Percentiles rank a stretch among this genome's conserved stretches.
These are phyloP conservation scores for Tetrax tetrax DNA, from an alignment of 2,113 vertebrate species.

Conservation along the genomic window DNA sequence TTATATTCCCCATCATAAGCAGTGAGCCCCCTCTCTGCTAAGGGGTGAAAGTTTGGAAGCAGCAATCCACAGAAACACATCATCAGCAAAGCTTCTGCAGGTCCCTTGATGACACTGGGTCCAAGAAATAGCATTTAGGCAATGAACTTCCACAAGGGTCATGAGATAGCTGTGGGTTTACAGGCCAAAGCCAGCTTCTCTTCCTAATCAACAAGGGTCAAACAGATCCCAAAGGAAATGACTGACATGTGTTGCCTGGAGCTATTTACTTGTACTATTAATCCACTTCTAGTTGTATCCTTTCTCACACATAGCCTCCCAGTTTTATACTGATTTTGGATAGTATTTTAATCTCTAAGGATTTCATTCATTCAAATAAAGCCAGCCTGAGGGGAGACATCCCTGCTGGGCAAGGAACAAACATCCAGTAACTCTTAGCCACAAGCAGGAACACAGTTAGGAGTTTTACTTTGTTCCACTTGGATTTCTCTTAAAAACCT, in stretches of 20 bases:
- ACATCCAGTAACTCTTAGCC: not conserved
- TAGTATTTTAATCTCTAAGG: not conserved
- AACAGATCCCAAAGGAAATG: slow-evolving; percentile 16
- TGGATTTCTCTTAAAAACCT: not conserved
- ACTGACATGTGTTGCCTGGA: not conserved
- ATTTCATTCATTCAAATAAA: slow-evolving; percentile 22
- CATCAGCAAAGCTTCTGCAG: not conserved
- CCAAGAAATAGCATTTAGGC: not conserved
- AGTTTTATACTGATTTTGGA: not conserved
- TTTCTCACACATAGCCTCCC: slow-evolving; percentile 11
- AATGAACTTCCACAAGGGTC: not conserved
- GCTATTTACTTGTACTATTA: slow-evolving; percentile 25
- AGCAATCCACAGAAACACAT: not conserved
- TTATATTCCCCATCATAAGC: not conserved
- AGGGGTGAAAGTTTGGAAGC: not conserved
- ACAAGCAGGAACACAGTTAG: not conserved
- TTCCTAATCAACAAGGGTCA: not conserved
- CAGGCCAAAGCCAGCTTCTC: not conserved
- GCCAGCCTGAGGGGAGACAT: not conserved
- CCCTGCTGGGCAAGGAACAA: not conserved
- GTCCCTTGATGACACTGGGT: not conserved
- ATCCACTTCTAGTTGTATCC: not conserved
- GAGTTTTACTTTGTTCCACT: not conserved
- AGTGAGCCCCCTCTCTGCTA: not conserved
- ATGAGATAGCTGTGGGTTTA: slow-evolving; percentile 37